Conservation (phyloP, 1,140 invertebrate species). For the Hyles vespertilio region DNA sequence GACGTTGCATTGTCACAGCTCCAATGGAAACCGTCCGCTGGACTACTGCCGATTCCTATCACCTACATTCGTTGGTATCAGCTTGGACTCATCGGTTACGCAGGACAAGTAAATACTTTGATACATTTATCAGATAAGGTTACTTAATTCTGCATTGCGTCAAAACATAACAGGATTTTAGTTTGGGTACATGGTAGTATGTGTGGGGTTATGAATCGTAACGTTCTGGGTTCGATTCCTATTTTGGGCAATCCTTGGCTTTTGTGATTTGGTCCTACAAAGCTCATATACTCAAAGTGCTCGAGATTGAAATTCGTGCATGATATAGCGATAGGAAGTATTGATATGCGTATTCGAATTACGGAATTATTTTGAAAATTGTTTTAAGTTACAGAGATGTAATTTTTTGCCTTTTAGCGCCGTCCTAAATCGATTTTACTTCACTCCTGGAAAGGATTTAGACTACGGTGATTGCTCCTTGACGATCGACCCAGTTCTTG, state of each 20-base stretch:
- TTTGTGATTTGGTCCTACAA: too few species aligned
- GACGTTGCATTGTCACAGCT: slow-evolving; percentile 53
- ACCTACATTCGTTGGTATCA: slow-evolving; percentile 43
- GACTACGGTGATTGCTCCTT: slow-evolving; percentile 56
- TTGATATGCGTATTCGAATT: too few species aligned
- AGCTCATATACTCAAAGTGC: too few species aligned
- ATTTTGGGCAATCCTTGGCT: too few species aligned
- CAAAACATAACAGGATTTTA: too few species aligned
- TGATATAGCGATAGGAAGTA: too few species aligned
- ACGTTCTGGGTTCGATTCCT: too few species aligned
- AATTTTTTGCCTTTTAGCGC: slow-evolving; percentile 33
- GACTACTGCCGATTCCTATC: slow-evolving; percentile 63
- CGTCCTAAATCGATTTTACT: slow-evolving; percentile 50
- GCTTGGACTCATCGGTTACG: slow-evolving; percentile 43
- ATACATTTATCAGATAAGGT: not conserved
- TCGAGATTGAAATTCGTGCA: too few species aligned
- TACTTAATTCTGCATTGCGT: too few species aligned
- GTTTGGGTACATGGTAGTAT: too few species aligned
- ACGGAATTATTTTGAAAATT: too few species aligned
- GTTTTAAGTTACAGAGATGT: not conserved
- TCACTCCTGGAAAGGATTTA: slow-evolving; percentile 40
- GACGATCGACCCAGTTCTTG: slow-evolving; percentile 36
- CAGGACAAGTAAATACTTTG: slow-evolving; percentile 42
- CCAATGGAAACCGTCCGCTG: slow-evolving; percentile 48
- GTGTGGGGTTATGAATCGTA: too few species aligned